phyloP scores from a whole-genome alignment of 1,140 invertebrate species.

The Drosophila mauritiana region DNA sequence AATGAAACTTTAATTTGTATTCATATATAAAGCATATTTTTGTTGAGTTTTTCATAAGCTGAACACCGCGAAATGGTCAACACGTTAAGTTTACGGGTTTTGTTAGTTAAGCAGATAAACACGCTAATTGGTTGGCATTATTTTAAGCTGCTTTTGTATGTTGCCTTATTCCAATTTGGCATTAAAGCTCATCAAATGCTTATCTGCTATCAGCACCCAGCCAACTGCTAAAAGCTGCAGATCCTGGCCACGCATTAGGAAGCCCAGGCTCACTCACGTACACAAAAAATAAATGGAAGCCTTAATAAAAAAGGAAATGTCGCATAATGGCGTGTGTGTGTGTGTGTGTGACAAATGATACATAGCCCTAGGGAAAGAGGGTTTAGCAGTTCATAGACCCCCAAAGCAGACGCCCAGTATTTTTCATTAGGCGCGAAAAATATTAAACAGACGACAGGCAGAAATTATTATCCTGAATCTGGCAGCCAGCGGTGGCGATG shows the following conservation, averaged over 20 bases:
- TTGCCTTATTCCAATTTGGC: slow-evolving; percentile 48
- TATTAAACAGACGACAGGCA: slow-evolving; percentile 75
- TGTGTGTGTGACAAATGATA: slow-evolving; percentile 50
- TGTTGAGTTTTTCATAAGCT: slow-evolving; percentile 1
- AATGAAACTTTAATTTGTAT: slow-evolving; percentile 30
- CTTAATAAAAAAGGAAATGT: slow-evolving; percentile 48
- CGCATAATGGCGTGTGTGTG: slow-evolving; percentile 57
- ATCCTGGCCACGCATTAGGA: slow-evolving; percentile 42
- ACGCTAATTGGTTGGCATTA: slow-evolving; percentile 49
- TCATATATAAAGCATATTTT: slow-evolving; percentile 15
- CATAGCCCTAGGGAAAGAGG: slow-evolving; percentile 21
- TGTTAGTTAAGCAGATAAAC: slow-evolving; percentile 42
- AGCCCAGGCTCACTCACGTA: slow-evolving; percentile 19
- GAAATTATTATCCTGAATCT: slow-evolving; percentile 66
- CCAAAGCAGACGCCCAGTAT: slow-evolving; percentile 45
- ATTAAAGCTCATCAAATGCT: slow-evolving; percentile 82
- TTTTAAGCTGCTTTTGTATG: slow-evolving; percentile 63
- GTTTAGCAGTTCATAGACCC: slow-evolving; percentile 60
- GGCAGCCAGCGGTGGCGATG: slow-evolving; percentile 38
- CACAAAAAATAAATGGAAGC: slow-evolving; percentile 17
- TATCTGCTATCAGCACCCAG: slow-evolving; percentile 77
- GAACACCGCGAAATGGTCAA: neutral
- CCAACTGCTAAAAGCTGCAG: slow-evolving; percentile 68
- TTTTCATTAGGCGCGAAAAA: slow-evolving; percentile 81
- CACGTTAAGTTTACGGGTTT: slow-evolving; percentile 17